A percentile compares a stretch with the other conserved stretches of the same genome.
Evolutionary conservation across 2,797 vertebrate genomes (phyloP).

Genomic region (Cossypha polioptera): DNA sequence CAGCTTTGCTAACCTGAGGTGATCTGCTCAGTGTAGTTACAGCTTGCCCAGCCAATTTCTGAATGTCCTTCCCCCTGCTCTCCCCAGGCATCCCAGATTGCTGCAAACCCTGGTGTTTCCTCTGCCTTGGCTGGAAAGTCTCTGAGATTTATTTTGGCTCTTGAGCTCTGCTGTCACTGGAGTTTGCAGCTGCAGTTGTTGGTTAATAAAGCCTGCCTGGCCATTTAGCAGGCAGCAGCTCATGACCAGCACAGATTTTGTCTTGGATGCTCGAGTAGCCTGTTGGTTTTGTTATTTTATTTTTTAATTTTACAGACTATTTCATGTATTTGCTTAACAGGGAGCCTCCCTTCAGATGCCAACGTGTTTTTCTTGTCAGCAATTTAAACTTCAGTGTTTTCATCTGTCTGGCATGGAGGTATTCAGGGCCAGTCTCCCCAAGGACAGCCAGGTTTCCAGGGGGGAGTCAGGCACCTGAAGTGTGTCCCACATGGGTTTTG

Average conservation of each 20-base stretch:
- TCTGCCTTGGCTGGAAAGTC: neutral
- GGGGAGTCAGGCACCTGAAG: neutral
- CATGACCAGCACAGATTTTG: neutral
- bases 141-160: neutral
- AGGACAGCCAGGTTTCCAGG: neutral
- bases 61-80: neutral
- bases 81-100: neutral
- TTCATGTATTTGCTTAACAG: neutral
- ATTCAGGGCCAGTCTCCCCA: neutral
- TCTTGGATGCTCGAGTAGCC: neutral
- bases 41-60: neutral
- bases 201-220: neutral
- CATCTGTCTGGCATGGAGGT: neutral
- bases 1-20: slow-evolving; percentile 28
- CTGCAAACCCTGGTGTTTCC: neutral
- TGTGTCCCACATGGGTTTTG: neutral
- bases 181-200: neutral
- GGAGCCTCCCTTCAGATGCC: neutral
- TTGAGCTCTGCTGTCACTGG: neutral
- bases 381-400: neutral
- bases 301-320: neutral
- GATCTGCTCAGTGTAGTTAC: neutral
- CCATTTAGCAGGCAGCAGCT: neutral
- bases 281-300: neutral
- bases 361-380: neutral